Conservation (phyloP, 2,797 vertebrate genomes). For the Poeciliopsis paucimaculata region DNA sequence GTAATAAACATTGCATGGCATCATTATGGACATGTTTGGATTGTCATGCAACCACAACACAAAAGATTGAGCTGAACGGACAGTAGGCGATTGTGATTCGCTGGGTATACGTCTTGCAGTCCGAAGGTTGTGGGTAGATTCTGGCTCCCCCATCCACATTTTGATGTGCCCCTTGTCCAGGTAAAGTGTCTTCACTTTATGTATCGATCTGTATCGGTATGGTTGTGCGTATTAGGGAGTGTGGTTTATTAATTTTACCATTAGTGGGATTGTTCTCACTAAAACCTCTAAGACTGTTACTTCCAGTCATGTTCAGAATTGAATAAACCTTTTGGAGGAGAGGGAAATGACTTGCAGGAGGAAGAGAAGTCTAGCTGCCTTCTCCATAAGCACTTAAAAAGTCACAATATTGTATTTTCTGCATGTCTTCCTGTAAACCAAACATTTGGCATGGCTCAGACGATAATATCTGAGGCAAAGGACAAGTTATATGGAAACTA, state of each 20-base stretch:
- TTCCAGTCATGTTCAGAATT: background rate
- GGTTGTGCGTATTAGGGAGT: background rate
- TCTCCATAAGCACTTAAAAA: background rate
- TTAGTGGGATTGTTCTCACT: background rate
- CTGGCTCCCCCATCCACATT: no score
- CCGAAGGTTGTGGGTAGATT: background rate
- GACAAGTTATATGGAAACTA: slow-evolving; percentile 17
- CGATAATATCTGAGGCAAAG: slow-evolving; percentile 3
- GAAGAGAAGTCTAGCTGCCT: background rate
- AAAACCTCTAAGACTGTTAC: background rate
- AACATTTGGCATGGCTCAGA: background rate
- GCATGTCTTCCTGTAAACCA: background rate
- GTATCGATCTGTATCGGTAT: no score
- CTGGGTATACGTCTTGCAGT: background rate
- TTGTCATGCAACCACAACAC: background rate
- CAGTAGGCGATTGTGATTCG: background rate
- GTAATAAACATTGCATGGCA: background rate
- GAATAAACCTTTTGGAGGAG: background rate
- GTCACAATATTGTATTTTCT: background rate
- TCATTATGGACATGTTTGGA: background rate
- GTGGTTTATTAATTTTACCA: no score
- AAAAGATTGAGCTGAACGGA: background rate
- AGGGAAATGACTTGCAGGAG: background rate
- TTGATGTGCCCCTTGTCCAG: background rate
- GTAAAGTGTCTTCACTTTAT: no score